Evolutionary conservation across 2,888 invertebrate genomes (phyloP), one percentile per base, ranked within the genome.

Genomic region (Malthinus flaveolus): DNA sequence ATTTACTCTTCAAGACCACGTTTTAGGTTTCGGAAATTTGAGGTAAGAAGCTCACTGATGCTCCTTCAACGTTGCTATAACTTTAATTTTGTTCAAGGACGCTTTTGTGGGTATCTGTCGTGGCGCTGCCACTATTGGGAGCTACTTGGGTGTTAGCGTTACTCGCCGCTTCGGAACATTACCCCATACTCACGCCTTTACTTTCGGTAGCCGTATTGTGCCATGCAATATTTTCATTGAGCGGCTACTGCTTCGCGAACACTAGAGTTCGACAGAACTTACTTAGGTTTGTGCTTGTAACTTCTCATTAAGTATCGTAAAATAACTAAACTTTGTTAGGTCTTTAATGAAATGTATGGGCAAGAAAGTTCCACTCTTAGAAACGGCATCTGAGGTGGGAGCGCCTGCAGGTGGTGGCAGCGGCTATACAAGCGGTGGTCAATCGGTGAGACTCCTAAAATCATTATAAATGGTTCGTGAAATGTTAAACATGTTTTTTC

Each of bases 241-340:
- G 92, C 11, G 94, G 95, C 0, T 92, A 95, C 75, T 91, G 95
- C 74, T 88, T 95, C 61, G 87, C 93, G 63, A 96, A 95, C 71
- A 86, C 89, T 56, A 84, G 94, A 57, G 95, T 95, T 0, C 79
- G 93, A 10, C 88, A 90, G 66, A 92, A 92, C 73, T 78, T 91
- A 36, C 73, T 79, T 32, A 80, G 84, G 84, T 84, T 64, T 63
- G 60, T 60, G 35, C 36, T 35, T 47, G 83, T 83, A 12, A 61
- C 46, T 51, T 51, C 8, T 37, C 12, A 33, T 35, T 31, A 44
- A 31, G 11, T 13, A 49, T n/a, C 23, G 23, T 5, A 23, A 23
- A 23, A 23, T 23, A 3, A 23, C 5, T 23, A 23, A 5, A 32
- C 65, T 68, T 75, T 61, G 84, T 79, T 72, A 84, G 89, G 56